These are phyloP conservation scores for Sthenelais limicola DNA, from an alignment of 2,888 invertebrate genomes.

Conservation along the genomic window DNA sequence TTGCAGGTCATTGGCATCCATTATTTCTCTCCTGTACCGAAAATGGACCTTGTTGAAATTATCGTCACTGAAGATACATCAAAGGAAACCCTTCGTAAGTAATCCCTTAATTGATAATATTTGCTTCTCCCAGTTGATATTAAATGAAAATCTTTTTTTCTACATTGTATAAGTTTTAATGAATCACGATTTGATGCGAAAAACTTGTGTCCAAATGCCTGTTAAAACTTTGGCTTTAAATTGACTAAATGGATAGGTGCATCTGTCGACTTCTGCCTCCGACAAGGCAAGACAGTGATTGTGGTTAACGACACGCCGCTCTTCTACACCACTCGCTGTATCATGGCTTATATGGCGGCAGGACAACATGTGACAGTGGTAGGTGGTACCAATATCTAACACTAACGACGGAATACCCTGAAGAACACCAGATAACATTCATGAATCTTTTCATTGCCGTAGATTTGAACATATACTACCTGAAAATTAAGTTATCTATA, in stretches of 20 bases:
- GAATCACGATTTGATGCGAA: too few species aligned
- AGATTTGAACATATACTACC: background rate
- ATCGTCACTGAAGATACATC: constrained; percentile 97
- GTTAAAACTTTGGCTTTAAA: too few species aligned
- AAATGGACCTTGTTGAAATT: constrained; percentile 98
- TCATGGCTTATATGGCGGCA: constrained; percentile 94
- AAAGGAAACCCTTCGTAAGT: constrained; percentile 87
- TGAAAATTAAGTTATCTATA: background rate
- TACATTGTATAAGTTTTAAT: too few species aligned
- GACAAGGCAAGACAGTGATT: constrained; percentile 98
- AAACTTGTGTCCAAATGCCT: too few species aligned
- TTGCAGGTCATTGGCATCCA: constrained; percentile 92
- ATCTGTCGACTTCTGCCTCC: constrained; percentile 84
- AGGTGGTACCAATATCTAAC: too few species aligned
- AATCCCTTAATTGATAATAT: background rate
- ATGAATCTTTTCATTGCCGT: background rate
- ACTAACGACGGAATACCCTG: too few species aligned
- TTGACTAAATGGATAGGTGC: too few species aligned
- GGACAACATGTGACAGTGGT: constrained; percentile 82
- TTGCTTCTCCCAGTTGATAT: too few species aligned
- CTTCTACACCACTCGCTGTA: constrained; percentile 97
- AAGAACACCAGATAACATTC: background rate
- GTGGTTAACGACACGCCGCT: constrained; percentile 99
- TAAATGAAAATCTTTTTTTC: too few species aligned
- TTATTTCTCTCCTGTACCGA: constrained; percentile 99